phyloP scores from a whole-genome alignment of 2,113 vertebrate species.

The Eretmochelys imbricata region DNA sequence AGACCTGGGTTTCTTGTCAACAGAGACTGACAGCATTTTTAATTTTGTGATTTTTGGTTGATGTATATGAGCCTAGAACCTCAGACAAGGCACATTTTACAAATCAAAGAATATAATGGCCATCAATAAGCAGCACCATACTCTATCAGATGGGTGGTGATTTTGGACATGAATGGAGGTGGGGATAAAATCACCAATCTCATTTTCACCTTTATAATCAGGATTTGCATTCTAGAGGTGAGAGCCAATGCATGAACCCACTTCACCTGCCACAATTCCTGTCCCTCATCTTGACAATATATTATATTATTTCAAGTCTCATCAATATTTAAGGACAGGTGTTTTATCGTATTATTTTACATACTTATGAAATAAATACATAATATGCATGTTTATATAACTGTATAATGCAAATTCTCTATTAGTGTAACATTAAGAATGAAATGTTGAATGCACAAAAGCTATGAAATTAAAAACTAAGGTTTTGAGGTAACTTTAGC shows the following conservation, averaged over 20 bases:
- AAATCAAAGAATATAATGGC: background rate
- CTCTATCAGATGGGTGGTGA: fast-evolving
- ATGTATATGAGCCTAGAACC: background rate
- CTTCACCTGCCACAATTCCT: background rate
- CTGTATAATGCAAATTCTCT: background rate
- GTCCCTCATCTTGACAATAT: background rate
- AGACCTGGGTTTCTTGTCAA: background rate
- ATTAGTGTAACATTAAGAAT: background rate
- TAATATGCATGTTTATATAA: background rate
- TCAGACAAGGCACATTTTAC: background rate
- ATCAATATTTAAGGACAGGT: constrained; percentile 9
- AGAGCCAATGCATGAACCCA: background rate
- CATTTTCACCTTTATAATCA: background rate
- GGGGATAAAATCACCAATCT: background rate
- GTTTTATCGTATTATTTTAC: background rate
- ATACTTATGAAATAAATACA: background rate
- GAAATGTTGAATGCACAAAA: background rate
- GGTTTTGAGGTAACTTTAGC: background rate
- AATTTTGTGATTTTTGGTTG: background rate
- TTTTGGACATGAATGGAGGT: background rate
- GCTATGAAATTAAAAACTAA: background rate
- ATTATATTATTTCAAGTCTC: constrained; percentile 36
- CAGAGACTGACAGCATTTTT: background rate
- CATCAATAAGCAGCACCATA: background rate
- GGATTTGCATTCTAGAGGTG: background rate